Evolutionary conservation across 2,113 vertebrate species (phyloP).

Genomic region (Ellobius talpinus): DNA sequence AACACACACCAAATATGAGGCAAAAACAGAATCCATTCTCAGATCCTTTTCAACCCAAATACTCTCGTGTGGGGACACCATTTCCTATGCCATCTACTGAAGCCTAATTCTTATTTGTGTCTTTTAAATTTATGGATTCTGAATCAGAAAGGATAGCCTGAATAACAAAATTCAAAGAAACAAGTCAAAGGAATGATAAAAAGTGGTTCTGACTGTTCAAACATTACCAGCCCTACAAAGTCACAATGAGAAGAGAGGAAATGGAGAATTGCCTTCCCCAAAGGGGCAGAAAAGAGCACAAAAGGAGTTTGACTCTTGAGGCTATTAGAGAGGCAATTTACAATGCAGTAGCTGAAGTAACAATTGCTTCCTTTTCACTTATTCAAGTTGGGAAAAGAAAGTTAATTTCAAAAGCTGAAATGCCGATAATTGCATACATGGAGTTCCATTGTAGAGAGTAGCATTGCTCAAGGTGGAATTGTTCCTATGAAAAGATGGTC

Average conservation of each 20-base stretch:
- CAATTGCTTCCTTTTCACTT: slow-evolving; percentile 64
- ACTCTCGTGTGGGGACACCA: not conserved
- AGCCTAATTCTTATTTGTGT: not conserved
- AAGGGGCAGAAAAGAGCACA: slow-evolving; percentile 33
- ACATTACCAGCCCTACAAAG: not conserved
- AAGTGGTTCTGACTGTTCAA: not conserved
- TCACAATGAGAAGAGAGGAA: slow-evolving; percentile 33
- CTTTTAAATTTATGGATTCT: not conserved
- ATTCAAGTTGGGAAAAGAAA: slow-evolving; percentile 51
- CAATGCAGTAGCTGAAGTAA: not conserved
- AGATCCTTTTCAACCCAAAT: not conserved
- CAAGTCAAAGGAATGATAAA: slow-evolving; percentile 21
- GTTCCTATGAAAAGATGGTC: not conserved
- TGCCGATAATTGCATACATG: slow-evolving; percentile 34
- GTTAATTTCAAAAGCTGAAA: slow-evolving; percentile 62
- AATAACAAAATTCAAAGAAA: slow-evolving; percentile 22
- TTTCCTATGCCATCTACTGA: not conserved
- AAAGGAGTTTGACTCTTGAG: slow-evolving; percentile 47
- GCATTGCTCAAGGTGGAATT: not conserved
- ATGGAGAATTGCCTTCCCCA: slow-evolving; percentile 26
- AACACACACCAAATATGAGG: not conserved
- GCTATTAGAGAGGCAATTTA: slow-evolving; percentile 21
- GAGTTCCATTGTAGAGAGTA: slow-evolving; percentile 30
- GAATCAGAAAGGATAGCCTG: not conserved
- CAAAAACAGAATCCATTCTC: not conserved